Evolutionary conservation across 2,888 invertebrate species (phyloP).

Genomic region (Notodonta dromedarius): DNA sequence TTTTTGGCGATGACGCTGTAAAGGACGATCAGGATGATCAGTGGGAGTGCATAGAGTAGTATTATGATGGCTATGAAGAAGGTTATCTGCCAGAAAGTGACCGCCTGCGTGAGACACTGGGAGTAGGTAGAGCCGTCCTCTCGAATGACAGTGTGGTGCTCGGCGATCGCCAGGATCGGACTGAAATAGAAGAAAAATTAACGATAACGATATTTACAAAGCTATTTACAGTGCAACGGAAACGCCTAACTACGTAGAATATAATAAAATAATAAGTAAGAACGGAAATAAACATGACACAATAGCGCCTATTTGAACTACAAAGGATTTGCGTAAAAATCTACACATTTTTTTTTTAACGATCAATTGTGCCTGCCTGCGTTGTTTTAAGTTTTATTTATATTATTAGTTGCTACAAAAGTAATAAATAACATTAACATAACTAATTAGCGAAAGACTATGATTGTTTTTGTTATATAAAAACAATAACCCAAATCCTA

Average conservation of each 20-base stretch:
- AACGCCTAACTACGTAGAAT: slow-evolving; percentile 8
- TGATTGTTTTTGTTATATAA: too few relatives aligned
- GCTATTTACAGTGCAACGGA: slow-evolving; percentile 13
- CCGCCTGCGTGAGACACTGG: slow-evolving; percentile 92
- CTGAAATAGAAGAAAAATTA: slow-evolving; percentile 85
- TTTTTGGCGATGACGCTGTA: slow-evolving; percentile 94
- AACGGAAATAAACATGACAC: not conserved
- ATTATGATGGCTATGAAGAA: slow-evolving; percentile 92
- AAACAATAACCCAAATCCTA: too few relatives aligned
- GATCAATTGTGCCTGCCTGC: too few relatives aligned
- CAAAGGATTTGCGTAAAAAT: not conserved
- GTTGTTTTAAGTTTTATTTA: too few relatives aligned
- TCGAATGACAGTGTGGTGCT: slow-evolving; percentile 87
- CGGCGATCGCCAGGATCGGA: slow-evolving; percentile 90
- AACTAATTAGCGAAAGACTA: too few relatives aligned
- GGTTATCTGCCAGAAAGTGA: slow-evolving; percentile 89
- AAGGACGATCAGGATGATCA: slow-evolving; percentile 90
- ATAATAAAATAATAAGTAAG: not conserved
- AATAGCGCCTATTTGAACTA: not conserved
- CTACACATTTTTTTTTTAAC: too few relatives aligned
- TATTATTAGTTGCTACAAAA: too few relatives aligned
- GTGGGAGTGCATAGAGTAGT: slow-evolving; percentile 92
- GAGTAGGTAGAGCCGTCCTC: slow-evolving; percentile 88
- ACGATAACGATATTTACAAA: slow-evolving; percentile 29
- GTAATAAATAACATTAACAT: too few relatives aligned